Evolutionary conservation across 2,797 vertebrate genomes (phyloP), one percentile per base, ranked within the genome.

Genomic region (Oreonectes daqikongensis): DNA sequence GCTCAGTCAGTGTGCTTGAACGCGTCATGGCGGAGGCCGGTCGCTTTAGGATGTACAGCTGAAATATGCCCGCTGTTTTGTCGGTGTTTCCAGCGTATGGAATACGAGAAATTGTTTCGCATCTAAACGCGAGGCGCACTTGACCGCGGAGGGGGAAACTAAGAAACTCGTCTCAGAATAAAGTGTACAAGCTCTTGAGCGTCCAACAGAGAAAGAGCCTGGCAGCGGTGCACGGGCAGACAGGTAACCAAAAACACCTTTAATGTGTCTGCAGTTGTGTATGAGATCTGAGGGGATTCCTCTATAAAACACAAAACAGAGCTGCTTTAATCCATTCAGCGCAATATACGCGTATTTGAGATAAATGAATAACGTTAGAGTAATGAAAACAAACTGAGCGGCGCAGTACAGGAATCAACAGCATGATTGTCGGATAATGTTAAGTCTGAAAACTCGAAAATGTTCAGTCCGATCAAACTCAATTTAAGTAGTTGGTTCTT

Each of bases 1-100:
- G 82, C 79, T 72, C 68, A 26, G 12, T 60, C 57, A 7, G 26
- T 70, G 88, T 90, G 90, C 89, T 87, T 83, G 88, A 92, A 89
- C 88, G 90, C 91, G 91, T 94, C 90, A 94, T 94, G 93, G 91
- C 91, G 88, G 91, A 92, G 91, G 87, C 93, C 93, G 93, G 92
- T 85, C 90, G 89, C 86, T 84, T 88, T 87, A 91, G 87, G 87
- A 90, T 81, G 81, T 82, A 85, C 86, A 85, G 87, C 81, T 93
- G 88, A 93, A 86, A 92, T 52, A 77, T 90, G 90, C 67, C 79
- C 72, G 53, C 85, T 83, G 80, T 82, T 82, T 84, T 82, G 85
- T 75, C 84, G 73, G 53, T 78, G 24, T 30, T 24, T 72, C 78
- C 66, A 53, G 52, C 42, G 77, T 78, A 72, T 77, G 79, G 78